Evolutionary conservation across 2,888 invertebrate genomes (phyloP), one percentile per base, ranked within the genome.

Genomic region (Mythimna pallens): DNA sequence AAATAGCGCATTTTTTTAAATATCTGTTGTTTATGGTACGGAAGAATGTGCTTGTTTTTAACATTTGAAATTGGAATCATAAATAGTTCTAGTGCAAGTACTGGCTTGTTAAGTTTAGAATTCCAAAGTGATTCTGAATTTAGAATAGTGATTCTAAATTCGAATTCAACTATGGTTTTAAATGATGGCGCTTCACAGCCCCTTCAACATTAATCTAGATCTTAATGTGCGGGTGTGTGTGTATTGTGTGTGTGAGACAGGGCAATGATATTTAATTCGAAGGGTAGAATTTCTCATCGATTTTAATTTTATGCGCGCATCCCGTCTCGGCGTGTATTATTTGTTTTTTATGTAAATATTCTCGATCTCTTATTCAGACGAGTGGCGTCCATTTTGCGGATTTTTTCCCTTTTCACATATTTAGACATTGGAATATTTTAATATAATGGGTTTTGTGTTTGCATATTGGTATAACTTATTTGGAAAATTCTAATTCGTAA

Each of bases 271-370:
- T 95, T 94, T 96, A 96, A 96, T 95, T 96, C 94, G 95, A 92
- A 95, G 95, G 95, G 96, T 95, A 94, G 93, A 94, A 93, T 92
- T 93, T 93, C 94, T 94, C 94, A 96, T 96, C 95, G 96, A 96
- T 96, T 96, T 96, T 95, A 96, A 96, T 96, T 95, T 95, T 95
- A 96, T 96, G 96, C 96, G 92, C 95, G 93, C 95, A 94, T 94
- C 95, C 93, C 94, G 93, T 96, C 96, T 94, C 95, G 87, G 90
- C 88, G 89, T 92, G 93, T 91, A 91, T 94, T 95, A 96, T 96
- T 95, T 95, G 94, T 94, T 96, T 96, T 96, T 95, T 96, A 96
- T 96, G 96, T 95, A 95, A 96, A 96, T 96, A 94, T 91, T 90
- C 89, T 87, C 90, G 91, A 94, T 93, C 94, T 94, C 93, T 94